Evolutionary conservation across 2,888 invertebrate species (phyloP).

Genomic region (Scrobipalpa costella): DNA sequence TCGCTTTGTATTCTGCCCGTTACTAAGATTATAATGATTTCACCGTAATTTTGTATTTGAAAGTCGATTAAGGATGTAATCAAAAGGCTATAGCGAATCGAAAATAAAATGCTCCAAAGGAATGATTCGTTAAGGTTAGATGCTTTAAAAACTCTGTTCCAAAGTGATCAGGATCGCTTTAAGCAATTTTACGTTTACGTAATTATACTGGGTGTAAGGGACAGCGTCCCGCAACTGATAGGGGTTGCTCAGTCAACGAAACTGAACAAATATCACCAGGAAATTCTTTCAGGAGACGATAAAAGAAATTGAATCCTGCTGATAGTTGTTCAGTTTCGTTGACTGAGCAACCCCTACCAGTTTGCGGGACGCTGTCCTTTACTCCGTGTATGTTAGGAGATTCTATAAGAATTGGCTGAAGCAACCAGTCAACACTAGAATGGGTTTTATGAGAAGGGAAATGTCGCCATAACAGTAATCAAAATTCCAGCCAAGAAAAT

Average conservation of each 20-base stretch:
- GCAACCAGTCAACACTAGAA: too few species aligned
- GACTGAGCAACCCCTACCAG: too few species aligned
- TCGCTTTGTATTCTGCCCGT: conserved; percentile 41
- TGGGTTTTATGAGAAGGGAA: neutral
- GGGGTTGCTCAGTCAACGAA: too few species aligned
- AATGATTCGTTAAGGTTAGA: conserved; percentile 19
- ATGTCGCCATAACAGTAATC: neutral
- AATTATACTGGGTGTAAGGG: too few species aligned
- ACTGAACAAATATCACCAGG: too few species aligned
- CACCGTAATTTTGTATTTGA: conserved; percentile 30
- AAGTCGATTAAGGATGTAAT: conserved; percentile 31
- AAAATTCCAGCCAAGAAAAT: conserved; percentile 6
- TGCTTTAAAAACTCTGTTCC: neutral
- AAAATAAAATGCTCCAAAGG: conserved; percentile 19
- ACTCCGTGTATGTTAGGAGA: too few species aligned
- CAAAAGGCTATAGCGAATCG: conserved; percentile 23
- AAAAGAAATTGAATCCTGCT: too few species aligned
- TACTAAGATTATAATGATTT: conserved; percentile 43
- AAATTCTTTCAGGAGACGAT: too few species aligned
- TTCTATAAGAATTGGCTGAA: too few species aligned
- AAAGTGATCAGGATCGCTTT: neutral
- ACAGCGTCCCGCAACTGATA: too few species aligned
- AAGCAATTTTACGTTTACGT: neutral
- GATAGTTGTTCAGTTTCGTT: too few species aligned
- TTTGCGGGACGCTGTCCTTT: too few species aligned